Conservation (phyloP, 2,888 invertebrate genomes). For the Ichneumoninae sp. region DNA sequence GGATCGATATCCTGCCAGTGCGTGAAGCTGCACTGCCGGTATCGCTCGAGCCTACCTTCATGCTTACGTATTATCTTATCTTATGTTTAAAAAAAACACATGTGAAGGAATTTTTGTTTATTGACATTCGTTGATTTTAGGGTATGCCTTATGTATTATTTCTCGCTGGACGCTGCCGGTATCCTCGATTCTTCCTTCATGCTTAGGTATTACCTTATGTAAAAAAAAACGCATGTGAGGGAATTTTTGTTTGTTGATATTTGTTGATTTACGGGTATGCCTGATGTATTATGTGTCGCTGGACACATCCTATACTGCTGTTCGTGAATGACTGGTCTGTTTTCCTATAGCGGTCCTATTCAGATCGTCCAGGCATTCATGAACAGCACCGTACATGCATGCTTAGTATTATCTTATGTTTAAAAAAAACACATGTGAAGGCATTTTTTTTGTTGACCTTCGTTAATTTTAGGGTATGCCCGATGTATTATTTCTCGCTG, state of each 20-base stretch:
- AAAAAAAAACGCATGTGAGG: not conserved
- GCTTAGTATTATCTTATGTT: constrained; percentile 29
- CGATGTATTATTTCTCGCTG: too few relatives aligned
- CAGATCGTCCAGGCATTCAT: too few relatives aligned
- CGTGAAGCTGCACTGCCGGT: constrained; percentile 13
- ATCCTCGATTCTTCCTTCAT: constrained; percentile 29
- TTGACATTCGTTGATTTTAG: not conserved
- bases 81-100: not conserved
- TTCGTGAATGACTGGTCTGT: too few relatives aligned
- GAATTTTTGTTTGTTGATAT: not conserved
- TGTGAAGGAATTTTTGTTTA: not conserved
- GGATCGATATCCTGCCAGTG: constrained; percentile 61
- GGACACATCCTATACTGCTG: too few relatives aligned
- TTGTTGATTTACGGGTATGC: not conserved
- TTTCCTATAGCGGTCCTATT: too few relatives aligned
- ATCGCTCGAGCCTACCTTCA: constrained; percentile 34
- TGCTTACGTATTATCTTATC: constrained; percentile 32
- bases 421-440: not conserved
- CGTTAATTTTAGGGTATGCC: not conserved
- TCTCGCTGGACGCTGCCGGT: not conserved
- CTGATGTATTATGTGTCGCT: too few relatives aligned
- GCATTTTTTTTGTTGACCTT: not conserved
- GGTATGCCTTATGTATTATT: not conserved
- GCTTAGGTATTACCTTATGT: constrained; percentile 29
- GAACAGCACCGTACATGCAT: not conserved